Base-by-base conservation (phyloP, 2,113 vertebrate genomes). In the Megaceryle torquata region DNA sequence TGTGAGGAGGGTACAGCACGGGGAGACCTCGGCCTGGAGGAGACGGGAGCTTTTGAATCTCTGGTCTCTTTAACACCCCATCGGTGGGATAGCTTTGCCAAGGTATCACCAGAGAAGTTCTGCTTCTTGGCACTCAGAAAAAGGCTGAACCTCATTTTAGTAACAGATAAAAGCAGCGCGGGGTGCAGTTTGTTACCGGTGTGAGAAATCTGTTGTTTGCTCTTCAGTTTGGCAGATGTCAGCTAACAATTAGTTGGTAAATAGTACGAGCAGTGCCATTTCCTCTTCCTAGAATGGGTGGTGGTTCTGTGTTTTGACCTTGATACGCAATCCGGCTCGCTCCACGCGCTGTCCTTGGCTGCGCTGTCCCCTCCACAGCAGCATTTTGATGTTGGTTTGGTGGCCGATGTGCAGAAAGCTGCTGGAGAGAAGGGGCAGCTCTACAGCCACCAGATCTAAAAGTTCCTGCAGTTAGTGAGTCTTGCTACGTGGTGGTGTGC, bases 231-330 rank as follows among this genome's bases (percentile, higher is more conserved):
- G 86, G 95, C 86, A 71, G 65, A 84, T 21, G 26, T 26, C 21
- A 57, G 61, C 78, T 44, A 64, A 43, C 65, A 77, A 54, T 64
- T 56, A 53, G 37, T 78, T 82, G 80, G 91, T 77, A 80, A 92
- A 76, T 37, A 82, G 87, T 67, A 51, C 89, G 19, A 54, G 21
- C 61, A 79, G 84, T 82, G 51, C 83, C 16, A 6, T 82, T 93
- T 95, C 87, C 93, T 56, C 87, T 89, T 95, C 95, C 91, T 59
- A 41, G 82, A 91, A 86, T 11, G 21, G 89, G 87, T 39, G 21
- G 57, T 56, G 74, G 70, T 39, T 71, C 50, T 46, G 61, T 46
- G 86, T n/a, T 60, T 24, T 80, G 93, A 91, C 93, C 87, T 89
- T 20, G 65, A 5, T 21, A 5, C 26, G 29, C 68, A 37, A 7